Evolutionary conservation across 2,113 vertebrate genomes (phyloP).

Genomic region (Odocoileus hemionus): DNA sequence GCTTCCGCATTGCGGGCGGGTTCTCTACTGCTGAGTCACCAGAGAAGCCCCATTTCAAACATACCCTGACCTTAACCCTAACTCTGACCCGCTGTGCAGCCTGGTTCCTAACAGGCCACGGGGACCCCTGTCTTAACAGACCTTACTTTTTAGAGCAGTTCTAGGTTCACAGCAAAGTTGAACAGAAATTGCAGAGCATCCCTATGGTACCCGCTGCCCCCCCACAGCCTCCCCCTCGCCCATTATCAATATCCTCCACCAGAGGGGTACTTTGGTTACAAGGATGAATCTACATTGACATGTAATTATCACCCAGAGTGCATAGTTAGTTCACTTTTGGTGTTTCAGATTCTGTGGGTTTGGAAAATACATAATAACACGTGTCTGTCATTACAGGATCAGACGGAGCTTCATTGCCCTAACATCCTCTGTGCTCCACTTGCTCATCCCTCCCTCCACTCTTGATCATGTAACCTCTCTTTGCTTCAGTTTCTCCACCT

Average conservation of each 20-base stretch:
- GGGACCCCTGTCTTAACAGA: background rate
- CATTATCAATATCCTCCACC: fast-evolving
- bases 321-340: background rate
- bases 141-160: background rate
- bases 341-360: background rate
- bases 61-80: background rate
- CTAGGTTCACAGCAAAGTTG: background rate
- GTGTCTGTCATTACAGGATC: background rate
- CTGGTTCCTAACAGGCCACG: background rate
- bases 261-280: background rate
- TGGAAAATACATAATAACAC: background rate
- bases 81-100: background rate
- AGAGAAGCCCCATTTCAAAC: background rate
- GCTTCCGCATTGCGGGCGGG: fast-evolving
- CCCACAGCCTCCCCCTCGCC: background rate
- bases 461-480: background rate
- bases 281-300: background rate
- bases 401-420: background rate
- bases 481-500: background rate
- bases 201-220: background rate
- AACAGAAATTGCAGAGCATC: background rate
- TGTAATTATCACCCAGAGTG: background rate
- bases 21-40: background rate
- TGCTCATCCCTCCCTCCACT: background rate
- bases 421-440: background rate